These are phyloP conservation scores for Sweltsa coloradensis DNA, from an alignment of 1,140 invertebrate species.

Conservation along the genomic window DNA sequence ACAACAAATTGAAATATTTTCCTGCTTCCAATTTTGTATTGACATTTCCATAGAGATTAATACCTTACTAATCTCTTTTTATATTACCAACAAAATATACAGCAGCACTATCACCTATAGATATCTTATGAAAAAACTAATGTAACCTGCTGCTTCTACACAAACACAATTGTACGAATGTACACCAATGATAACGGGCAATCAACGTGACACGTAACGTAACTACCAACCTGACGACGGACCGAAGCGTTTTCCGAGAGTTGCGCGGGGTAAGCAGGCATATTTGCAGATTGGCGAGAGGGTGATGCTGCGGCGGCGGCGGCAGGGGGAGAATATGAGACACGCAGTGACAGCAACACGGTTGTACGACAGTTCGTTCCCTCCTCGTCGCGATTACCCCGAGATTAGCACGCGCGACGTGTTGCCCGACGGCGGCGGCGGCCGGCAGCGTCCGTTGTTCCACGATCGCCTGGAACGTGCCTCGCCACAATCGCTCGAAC, in stretches of 20 bases:
- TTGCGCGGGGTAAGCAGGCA: constrained; percentile 31
- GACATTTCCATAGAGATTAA: no score
- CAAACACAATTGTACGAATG: no score
- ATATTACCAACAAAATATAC: no score
- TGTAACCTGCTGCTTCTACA: no score
- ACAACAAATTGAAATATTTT: no score
- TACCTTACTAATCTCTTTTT: no score
- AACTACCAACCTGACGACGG: constrained; percentile 45
- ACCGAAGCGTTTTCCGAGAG: constrained; percentile 35
- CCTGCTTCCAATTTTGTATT: no score
- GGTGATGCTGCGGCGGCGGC: constrained; percentile 24
- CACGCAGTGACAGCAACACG: constrained; percentile 13
- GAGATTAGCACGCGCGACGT: constrained; percentile 4
- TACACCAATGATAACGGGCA: no score
- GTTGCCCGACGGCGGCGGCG: constrained; percentile 1
- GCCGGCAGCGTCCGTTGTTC: constrained; percentile 6
- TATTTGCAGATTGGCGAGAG: constrained; percentile 35
- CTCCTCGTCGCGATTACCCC: no score
- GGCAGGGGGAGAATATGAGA: constrained; percentile 28
- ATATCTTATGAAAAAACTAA: no score
- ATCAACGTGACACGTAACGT: no score
- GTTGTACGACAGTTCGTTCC: constrained; percentile 22
- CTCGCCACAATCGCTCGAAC: constrained; percentile 47
- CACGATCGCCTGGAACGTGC: constrained; percentile 33
- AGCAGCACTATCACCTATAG: no score